Conservation (phyloP, 2,797 vertebrate genomes). For the Macropodus opercularis region DNA sequence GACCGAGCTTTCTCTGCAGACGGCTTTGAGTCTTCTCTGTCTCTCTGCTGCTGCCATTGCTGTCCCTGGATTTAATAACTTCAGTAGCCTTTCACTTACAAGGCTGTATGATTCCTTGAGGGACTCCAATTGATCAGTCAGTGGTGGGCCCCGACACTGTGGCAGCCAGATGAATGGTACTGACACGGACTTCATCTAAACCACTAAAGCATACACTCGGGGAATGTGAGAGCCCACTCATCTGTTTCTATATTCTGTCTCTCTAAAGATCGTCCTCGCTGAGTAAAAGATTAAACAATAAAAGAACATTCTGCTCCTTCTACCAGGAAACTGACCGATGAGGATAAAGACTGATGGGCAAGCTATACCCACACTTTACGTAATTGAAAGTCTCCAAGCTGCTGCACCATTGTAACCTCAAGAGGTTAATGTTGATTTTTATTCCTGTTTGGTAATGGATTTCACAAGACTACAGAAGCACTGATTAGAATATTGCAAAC, state of each 20-base stretch:
- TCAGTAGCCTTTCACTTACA: conserved; percentile 75
- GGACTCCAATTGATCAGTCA: conserved; percentile 79
- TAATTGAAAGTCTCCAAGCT: conserved; percentile 13
- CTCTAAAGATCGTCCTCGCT: conserved; percentile 36
- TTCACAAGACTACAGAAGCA: conserved; percentile 12
- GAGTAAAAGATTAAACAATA: conserved; percentile 45
- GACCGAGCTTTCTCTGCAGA: conserved; percentile 40
- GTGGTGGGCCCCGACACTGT: conserved; percentile 61
- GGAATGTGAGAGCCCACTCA: conserved; percentile 55
- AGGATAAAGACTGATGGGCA: conserved; percentile 34
- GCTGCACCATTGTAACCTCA: not conserved
- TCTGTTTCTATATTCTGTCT: conserved; percentile 60
- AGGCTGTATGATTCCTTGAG: conserved; percentile 75
- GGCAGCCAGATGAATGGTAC: conserved; percentile 77
- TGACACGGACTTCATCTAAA: conserved; percentile 74
- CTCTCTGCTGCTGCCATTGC: conserved; percentile 25
- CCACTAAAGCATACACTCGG: conserved; percentile 55
- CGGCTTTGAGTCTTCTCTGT: conserved; percentile 28
- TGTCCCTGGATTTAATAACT: conserved; percentile 78
- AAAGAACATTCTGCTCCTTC: conserved; percentile 27
- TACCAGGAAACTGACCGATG: conserved; percentile 23
- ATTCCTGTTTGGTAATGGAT: not conserved
- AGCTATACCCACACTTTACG: conserved; percentile 25
- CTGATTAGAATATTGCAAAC: conserved; percentile 7
- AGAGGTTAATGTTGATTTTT: conserved; percentile 10